Percentiles rank a stretch among this genome's conserved stretches.
Evolutionary conservation across 2,113 vertebrate genomes (phyloP).

Genomic region (Nettapus auritus): DNA sequence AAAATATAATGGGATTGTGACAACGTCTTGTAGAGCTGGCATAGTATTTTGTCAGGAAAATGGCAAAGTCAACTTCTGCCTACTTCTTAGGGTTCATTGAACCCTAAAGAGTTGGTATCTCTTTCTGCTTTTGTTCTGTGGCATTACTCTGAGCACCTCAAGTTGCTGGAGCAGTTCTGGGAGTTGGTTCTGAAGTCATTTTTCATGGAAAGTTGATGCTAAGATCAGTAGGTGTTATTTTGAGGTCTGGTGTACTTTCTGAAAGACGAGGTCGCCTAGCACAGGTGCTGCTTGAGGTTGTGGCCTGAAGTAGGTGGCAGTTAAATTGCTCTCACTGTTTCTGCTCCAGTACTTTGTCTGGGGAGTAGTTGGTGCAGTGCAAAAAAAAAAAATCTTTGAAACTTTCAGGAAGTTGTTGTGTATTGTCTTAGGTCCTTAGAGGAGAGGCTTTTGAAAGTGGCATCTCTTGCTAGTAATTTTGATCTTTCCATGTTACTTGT

Average conservation of each 20-base stretch:
- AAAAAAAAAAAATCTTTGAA: not conserved
- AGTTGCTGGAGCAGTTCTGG: not conserved
- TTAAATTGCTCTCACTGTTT: not conserved
- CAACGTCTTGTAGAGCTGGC: not conserved
- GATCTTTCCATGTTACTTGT: not conserved
- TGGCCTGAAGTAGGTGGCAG: not conserved
- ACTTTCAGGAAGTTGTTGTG: not conserved
- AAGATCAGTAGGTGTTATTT: not conserved
- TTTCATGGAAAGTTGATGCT: not conserved
- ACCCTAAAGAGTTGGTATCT: not conserved
- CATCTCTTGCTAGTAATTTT: not conserved
- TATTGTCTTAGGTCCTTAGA: not conserved
- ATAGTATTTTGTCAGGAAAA: not conserved
- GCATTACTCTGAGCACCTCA: not conserved
- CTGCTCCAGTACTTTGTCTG: not conserved
- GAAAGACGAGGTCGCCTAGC: not conserved
- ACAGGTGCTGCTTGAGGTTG: not conserved
- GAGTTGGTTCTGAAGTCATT: not conserved
- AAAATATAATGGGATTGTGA: not conserved
- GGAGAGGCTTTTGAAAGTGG: not conserved
- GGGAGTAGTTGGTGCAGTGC: not conserved
- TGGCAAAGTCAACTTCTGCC: not conserved
- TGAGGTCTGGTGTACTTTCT: not conserved
- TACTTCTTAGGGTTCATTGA: not conserved
- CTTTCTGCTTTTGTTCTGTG: not conserved